Conservation (phyloP, 1,140 invertebrate genomes). For the Phocides pigmalion region DNA sequence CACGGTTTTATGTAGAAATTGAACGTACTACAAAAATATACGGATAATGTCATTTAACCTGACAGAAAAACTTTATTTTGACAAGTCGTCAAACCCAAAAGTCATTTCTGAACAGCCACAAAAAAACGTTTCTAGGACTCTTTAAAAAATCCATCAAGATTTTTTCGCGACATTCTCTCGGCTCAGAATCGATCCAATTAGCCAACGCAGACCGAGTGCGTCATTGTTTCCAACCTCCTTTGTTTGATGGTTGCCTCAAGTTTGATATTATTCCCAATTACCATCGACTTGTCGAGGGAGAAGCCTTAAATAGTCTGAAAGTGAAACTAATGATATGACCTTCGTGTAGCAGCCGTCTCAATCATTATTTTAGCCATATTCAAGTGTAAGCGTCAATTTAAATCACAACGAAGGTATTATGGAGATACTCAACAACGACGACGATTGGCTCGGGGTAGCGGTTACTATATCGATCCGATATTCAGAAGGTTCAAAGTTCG, state of each 20-base stretch:
- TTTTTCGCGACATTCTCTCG: background rate
- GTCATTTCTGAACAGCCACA: background rate
- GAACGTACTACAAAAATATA: too few species aligned
- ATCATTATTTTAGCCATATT: too few species aligned
- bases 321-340: constrained; percentile 5
- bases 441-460: too few species aligned
- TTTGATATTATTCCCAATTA: constrained; percentile 18
- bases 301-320: constrained; percentile 6
- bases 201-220: background rate
- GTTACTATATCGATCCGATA: too few species aligned
- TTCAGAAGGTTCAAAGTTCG: too few species aligned
- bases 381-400: too few species aligned
- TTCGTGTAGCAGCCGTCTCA: background rate
- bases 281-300: background rate
- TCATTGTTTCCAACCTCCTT: constrained; percentile 6
- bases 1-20: too few species aligned
- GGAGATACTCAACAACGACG: too few species aligned
- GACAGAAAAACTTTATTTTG: too few species aligned
- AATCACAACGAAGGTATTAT: too few species aligned
- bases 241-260: background rate
- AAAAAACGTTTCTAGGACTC: background rate
- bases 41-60: too few species aligned
- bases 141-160: background rate
- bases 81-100: background rate
- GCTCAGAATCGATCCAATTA: constrained; percentile 2